Percentiles rank a stretch among this genome's conserved stretches.
Evolutionary conservation across 2,113 vertebrate genomes (phyloP).

Genomic region (Ammodytes dubius): DNA sequence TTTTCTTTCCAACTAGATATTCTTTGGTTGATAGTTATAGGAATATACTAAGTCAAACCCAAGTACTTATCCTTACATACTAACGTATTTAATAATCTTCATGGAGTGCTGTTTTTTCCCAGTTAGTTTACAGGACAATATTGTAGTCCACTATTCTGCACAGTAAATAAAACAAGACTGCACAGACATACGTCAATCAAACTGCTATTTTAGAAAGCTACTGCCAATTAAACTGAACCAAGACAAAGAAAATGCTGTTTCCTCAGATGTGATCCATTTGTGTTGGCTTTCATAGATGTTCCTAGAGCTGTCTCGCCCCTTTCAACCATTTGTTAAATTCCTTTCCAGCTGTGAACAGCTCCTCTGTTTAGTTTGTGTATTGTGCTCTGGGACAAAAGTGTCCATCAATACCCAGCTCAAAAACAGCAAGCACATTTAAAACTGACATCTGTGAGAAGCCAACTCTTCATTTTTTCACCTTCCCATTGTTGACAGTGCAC

Average conservation of each 20-base stretch:
- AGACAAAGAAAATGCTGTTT: slow-evolving; percentile 38
- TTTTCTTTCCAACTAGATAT: neutral
- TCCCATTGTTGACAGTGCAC: neutral
- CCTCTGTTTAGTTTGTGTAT: slow-evolving; percentile 11
- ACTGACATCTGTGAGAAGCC: slow-evolving; percentile 5
- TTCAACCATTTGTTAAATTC: slow-evolving; percentile 30
- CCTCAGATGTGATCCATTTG: slow-evolving; percentile 20
- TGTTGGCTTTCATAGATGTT: slow-evolving; percentile 32
- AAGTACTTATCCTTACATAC: neutral
- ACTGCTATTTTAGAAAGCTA: slow-evolving; percentile 6
- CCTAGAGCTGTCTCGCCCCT: neutral
- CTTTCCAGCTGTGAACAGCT: slow-evolving; percentile 34
- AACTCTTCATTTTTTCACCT: slow-evolving; percentile 14
- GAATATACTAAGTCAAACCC: neutral
- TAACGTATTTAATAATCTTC: no score
- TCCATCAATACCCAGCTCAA: slow-evolving; percentile 29
- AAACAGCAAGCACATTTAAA: slow-evolving; percentile 30
- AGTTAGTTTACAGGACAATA: neutral
- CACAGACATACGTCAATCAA: slow-evolving; percentile 39
- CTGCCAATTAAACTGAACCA: slow-evolving; percentile 44
- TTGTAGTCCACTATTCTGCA: neutral
- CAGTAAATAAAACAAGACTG: slow-evolving; percentile 1
- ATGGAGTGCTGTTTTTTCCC: neutral
- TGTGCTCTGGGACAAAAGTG: neutral
- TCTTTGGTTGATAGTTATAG: neutral